Percentiles rank a stretch among this genome's conserved stretches.
Conservation (phyloP, 2,888 invertebrate genomes). For the Limenitis camilla region DNA sequence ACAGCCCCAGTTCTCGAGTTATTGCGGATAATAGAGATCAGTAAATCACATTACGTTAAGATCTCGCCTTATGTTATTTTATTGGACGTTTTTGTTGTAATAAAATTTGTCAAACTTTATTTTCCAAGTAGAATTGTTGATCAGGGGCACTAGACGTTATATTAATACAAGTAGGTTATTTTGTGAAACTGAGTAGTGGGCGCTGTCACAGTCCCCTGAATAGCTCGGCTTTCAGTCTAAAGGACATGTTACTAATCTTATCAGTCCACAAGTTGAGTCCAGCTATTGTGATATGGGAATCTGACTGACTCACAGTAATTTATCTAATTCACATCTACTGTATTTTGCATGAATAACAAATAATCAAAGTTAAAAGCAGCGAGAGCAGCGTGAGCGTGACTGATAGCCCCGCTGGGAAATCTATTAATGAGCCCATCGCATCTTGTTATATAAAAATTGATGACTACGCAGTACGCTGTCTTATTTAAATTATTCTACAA, state of each 20-base stretch:
- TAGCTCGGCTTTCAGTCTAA: no score
- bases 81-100: not conserved
- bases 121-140: not conserved
- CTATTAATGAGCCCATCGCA: not conserved
- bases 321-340: not conserved
- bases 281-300: not conserved
- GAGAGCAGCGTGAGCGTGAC: not conserved
- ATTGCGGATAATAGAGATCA: slow-evolving; percentile 1
- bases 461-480: no score
- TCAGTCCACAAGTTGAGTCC: no score
- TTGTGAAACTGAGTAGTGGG: no score
- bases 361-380: not conserved
- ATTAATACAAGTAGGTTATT: no score
- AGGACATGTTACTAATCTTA: no score
- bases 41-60: slow-evolving; percentile 1
- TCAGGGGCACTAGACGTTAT: not conserved
- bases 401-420: not conserved
- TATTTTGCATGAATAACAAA: not conserved
- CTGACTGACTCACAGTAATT: not conserved
- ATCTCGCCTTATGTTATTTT: not conserved
- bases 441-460: not conserved
- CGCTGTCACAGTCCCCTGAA: no score
- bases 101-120: not conserved
- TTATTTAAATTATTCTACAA: no score
- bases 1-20: slow-evolving; percentile 1